Evolutionary conservation across 2,113 vertebrate genomes (phyloP).

Genomic region (Lucifuga dentata): DNA sequence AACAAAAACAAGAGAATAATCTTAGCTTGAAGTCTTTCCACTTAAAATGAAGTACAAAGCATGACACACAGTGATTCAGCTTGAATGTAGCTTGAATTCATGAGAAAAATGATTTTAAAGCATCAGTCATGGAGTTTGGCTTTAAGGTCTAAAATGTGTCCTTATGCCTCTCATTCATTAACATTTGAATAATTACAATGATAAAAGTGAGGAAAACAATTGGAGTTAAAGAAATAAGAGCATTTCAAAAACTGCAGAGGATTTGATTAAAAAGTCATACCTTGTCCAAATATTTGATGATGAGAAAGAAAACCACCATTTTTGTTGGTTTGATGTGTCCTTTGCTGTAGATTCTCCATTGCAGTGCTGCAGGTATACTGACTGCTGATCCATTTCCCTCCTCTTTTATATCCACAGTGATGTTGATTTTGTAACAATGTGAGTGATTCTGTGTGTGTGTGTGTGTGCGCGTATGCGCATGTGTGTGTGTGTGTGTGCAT

Average conservation of each 20-base stretch:
- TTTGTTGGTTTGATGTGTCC: not conserved
- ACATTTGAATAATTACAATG: not conserved
- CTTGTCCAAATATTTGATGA: slow-evolving; percentile 10
- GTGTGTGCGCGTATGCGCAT: no score
- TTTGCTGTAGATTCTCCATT: slow-evolving; percentile 20
- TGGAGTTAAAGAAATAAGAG: not conserved
- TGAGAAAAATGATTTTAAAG: not conserved
- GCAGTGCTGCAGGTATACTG: not conserved
- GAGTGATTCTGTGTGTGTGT: no score
- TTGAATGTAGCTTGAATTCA: no score
- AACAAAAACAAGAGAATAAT: no score
- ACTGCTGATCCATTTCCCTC: not conserved
- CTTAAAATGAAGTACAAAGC: not conserved
- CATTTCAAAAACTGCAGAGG: not conserved
- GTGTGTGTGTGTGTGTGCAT: no score
- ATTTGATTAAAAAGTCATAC: slow-evolving; percentile 19
- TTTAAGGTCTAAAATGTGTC: not conserved
- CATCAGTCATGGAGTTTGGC: not conserved
- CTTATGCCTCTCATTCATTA: not conserved
- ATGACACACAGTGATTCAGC: not conserved
- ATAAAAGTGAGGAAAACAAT: not conserved
- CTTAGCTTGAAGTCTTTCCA: no score
- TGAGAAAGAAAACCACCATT: not conserved
- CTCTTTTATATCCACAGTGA: slow-evolving; percentile 7
- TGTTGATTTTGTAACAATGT: not conserved